Evolutionary conservation across 30 jellyfish, hydroid and myxozoan genomes (phyloP), one percentile per base, ranked within the genome.

Genomic region (Cassiopea xamachana): DNA sequence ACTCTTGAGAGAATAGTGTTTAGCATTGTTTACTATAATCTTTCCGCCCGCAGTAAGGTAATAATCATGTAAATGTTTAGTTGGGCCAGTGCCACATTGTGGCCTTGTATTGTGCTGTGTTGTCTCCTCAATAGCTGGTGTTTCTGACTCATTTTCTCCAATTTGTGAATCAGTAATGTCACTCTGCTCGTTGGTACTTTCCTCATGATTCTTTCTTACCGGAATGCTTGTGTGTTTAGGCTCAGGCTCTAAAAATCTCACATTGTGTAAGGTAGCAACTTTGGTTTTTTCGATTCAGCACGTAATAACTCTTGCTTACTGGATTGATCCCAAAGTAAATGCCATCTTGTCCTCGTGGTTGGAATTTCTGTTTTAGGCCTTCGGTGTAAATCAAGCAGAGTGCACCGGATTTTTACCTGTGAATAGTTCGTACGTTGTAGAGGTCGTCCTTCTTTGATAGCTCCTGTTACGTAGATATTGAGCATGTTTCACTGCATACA

Each of bases 391-490:
- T 39, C 6, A 55, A 16, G 58, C 93, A 85, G n/a, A 78, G 79
- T 50, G 93, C 87, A 27, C 93, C 93, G 50, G 89, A 17, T 85
- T 72, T 71, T 6, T 18, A 18, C 46, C 58, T 5, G 87, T 85
- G 58, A 85, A 47, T 60, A 87, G 16, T 49, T 87, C 91, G 61
- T 87, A 87, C 55, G 89, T 91, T 14, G 94, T 87, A 2, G 85
- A 27, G 18, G 43, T 64, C 44, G 89, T 60, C 15, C 85, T 61
- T 72, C 87, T 72, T 85, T 72, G 93, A 19, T 27, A 85, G 58
- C 93, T 85, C 48, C 93, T 85, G 79, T 74, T 85, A 67, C 93
- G 71, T 49, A 85, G 87, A 59, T 87, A 85, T 47, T 85, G 93
- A 49, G 93, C 79, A 88, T 85, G 93, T 70, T 88, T 13, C 50